Evolutionary conservation across 2,888 invertebrate species (phyloP).

Genomic region (Melipona beecheii): DNA sequence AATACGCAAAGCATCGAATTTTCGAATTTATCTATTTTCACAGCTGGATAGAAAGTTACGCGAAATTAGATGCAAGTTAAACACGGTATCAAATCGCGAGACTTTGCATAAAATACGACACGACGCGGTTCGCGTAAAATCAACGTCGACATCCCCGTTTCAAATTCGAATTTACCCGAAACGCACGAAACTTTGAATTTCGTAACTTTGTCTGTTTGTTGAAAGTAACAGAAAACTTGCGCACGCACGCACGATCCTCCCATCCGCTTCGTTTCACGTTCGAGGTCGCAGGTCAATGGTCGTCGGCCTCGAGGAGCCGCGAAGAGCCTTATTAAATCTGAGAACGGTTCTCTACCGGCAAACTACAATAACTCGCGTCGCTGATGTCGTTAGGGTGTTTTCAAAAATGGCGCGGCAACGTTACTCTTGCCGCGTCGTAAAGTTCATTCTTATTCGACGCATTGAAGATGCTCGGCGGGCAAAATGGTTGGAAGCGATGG

Average conservation of each 20-base stretch:
- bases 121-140: no score
- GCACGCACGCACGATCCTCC: not conserved
- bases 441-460: not conserved
- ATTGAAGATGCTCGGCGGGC: not conserved
- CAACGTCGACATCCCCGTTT: no score
- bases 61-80: not conserved
- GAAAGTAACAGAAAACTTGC: not conserved
- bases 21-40: no score
- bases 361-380: conserved; percentile 1
- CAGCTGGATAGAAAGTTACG: no score
- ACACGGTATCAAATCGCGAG: no score
- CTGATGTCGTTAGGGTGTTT: not conserved
- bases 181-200: no score
- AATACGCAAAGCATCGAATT: no score
- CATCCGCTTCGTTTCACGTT: not conserved
- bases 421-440: not conserved
- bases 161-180: no score
- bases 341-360: not conserved
- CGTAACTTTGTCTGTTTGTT: no score
- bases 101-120: no score
- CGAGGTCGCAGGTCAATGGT: conserved; percentile 9
- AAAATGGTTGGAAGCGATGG: not conserved
- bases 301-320: not conserved
- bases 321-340: conserved; percentile 17
- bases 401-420: not conserved